Conservation (phyloP, 1,140 invertebrate genomes). For the Orius laevigatus region DNA sequence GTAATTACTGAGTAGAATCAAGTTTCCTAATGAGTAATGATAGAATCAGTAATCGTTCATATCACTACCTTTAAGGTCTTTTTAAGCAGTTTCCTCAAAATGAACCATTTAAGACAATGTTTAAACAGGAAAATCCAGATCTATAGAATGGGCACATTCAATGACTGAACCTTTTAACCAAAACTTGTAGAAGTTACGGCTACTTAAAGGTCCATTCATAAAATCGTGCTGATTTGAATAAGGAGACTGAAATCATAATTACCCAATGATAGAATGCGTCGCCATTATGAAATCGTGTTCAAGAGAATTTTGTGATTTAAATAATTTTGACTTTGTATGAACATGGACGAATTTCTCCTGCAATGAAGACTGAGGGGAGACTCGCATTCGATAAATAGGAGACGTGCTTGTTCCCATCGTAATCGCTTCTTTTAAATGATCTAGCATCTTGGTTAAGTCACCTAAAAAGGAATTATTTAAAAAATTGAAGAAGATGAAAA, state of each 20-base stretch:
- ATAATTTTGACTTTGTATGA: conserved; percentile 74
- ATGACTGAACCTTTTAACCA: too few relatives aligned
- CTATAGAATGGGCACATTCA: too few relatives aligned
- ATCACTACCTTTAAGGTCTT: too few relatives aligned
- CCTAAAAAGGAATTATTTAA: conserved; percentile 18
- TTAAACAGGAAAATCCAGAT: too few relatives aligned
- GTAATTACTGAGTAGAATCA: too few relatives aligned
- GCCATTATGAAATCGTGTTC: conserved; percentile 82
- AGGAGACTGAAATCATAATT: conserved; percentile 26
- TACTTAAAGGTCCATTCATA: too few relatives aligned
- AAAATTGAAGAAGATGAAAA: not conserved
- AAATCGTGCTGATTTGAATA: too few relatives aligned
- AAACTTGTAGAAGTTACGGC: too few relatives aligned
- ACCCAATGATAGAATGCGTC: conserved; percentile 66
- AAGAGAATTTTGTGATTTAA: conserved; percentile 38
- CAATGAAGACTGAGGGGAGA: conserved; percentile 27
- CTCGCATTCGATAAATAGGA: conserved; percentile 57
- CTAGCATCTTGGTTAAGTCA: conserved; percentile 51
- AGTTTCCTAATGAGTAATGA: too few relatives aligned
- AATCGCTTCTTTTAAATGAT: conserved; percentile 59
- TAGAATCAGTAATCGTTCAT: too few relatives aligned
- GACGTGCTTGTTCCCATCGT: conserved; percentile 48
- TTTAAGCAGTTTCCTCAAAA: too few relatives aligned
- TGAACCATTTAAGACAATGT: too few relatives aligned
- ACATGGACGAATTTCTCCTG: conserved; percentile 66